Percentiles rank a stretch among this genome's conserved stretches.
phyloP scores from a whole-genome alignment of 2,888 invertebrate genomes.

The Leptopilina drosophilae region DNA sequence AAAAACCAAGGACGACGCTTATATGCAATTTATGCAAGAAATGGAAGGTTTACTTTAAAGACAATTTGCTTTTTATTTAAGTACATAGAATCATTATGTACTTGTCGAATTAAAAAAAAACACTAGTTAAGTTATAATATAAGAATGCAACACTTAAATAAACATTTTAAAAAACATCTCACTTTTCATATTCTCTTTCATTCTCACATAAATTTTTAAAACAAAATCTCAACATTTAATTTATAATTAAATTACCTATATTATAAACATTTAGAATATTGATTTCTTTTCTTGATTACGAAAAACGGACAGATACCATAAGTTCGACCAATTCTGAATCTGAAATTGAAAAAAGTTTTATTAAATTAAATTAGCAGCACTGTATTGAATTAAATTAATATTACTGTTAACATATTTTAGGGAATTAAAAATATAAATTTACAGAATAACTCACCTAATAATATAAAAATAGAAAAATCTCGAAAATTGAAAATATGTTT shows the following conservation, averaged over 20 bases:
- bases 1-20: conserved; percentile 96
- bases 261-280: background rate
- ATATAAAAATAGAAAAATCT: conserved; percentile 37
- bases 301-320: background rate
- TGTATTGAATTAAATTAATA: too few species aligned
- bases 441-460: background rate
- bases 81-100: conserved; percentile 3
- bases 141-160: conserved; percentile 17
- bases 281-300: background rate
- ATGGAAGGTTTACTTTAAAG: conserved; percentile 91
- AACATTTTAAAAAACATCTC: conserved; percentile 6
- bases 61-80: conserved; percentile 1
- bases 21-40: conserved; percentile 99
- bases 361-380: background rate
- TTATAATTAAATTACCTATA: background rate
- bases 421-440: background rate
- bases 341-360: background rate
- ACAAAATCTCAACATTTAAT: background rate
- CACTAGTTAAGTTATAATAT: background rate
- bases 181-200: conserved; percentile 22
- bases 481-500: conserved; percentile 65
- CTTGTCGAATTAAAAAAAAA: background rate
- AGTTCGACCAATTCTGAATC: background rate
- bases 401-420: too few species aligned
- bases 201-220: background rate